Evolutionary conservation across 1,140 invertebrate species (phyloP), one percentile per base, ranked within the genome.

Genomic region (Seison nebaliae): DNA sequence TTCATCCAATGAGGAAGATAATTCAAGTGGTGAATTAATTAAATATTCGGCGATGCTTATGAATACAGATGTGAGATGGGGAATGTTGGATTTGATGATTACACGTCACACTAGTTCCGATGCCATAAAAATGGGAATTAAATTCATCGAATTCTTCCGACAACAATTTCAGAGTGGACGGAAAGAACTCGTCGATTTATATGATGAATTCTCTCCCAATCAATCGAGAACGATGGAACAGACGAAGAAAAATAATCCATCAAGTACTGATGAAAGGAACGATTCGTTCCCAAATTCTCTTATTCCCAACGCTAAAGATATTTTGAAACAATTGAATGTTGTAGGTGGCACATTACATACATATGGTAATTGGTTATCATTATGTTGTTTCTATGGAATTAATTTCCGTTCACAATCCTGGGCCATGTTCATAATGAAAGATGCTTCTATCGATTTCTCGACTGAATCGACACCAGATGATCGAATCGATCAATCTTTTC

Each of bases 341-440:
- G 33, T 42, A 1, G 83, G 83, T 12, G 81, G 83, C 19, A 53
- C 50, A 22, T 47, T 59, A 35, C 76, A 81, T 50, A 61, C 88
- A 11, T 73, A 77, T 15, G 76, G 73, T 19, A 80, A 84, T 38
- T 62, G 64, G 52, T 78, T 94, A 26, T 84, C 80, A 9, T 62
- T 94, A 23, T 83, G 80, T 5, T 91, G 83, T 57, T 94, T 91
- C 63, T 80, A 91, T 57, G 84, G 83, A 4, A 79, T 86, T 48
- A 91, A 88, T 57, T 86, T 93, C 56, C 81, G 81, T 45, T 73
- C 80, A 19, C 91, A 88, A 60, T 81, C 74, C 2, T 94, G 84
- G 83, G 83, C 81, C 1, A 51, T 91, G 19, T 93, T 93, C 54
- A 84, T 76, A 42, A 61, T 94, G 32, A 76, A 78, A 54, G 78